Conservation (phyloP, 2,113 vertebrate species). For the Trichechus manatus region DNA sequence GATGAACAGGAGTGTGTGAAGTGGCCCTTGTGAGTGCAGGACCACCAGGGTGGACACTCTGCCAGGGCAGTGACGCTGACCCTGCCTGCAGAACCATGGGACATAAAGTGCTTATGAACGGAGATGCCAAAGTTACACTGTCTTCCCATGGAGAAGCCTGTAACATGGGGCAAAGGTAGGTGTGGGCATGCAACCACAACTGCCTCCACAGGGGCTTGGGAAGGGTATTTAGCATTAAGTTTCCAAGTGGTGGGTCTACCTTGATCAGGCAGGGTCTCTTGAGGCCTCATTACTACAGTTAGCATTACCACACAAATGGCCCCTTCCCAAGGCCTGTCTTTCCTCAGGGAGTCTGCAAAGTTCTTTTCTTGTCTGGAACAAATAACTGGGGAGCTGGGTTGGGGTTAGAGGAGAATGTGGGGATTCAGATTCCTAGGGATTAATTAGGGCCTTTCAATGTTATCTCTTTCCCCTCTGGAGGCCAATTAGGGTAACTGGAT, state of each 20-base stretch:
- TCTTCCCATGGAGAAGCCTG: not conserved
- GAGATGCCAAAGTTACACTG: not conserved
- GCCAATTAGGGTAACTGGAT: conserved; percentile 65
- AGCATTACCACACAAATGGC: not conserved
- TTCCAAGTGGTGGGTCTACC: not conserved
- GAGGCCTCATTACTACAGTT: conserved; percentile 19
- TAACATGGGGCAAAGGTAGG: not conserved
- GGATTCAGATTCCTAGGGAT: conserved; percentile 57
- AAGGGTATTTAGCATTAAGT: not conserved
- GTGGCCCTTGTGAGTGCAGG: not conserved
- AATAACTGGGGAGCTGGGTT: conserved; percentile 16
- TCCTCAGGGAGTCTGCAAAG: conserved; percentile 50
- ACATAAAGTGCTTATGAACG: not conserved
- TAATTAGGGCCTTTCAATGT: conserved; percentile 59
- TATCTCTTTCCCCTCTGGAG: conserved; percentile 49
- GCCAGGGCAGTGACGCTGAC: not conserved
- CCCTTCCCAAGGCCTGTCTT: conserved; percentile 17
- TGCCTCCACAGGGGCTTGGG: not conserved
- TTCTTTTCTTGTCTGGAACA: conserved; percentile 64
- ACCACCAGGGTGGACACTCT: not conserved
- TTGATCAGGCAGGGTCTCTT: not conserved
- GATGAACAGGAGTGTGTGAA: not conserved
- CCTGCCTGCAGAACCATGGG: not conserved
- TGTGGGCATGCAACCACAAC: not conserved
- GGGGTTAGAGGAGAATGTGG: not conserved